Percentiles rank a stretch among this genome's conserved stretches.
Conservation (phyloP, 1,140 invertebrate genomes). For the Daktulosphaira vitifoliae region DNA sequence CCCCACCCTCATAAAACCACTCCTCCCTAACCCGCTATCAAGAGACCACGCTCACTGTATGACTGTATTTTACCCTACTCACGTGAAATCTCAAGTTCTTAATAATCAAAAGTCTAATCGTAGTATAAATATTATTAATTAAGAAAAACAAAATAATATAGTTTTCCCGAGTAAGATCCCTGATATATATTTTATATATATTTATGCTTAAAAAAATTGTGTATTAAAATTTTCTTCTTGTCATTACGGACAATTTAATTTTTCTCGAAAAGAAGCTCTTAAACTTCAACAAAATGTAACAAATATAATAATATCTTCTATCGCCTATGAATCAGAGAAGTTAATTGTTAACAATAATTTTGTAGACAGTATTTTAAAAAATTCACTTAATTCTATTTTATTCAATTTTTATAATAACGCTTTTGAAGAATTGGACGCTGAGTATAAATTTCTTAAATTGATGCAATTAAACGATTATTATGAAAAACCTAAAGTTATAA, state of each 20-base stretch:
- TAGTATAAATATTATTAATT: background rate
- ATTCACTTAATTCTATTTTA: conserved; percentile 2
- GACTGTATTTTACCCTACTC: too few species aligned
- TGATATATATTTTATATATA: background rate
- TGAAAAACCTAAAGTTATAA: too few species aligned
- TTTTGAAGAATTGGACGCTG: background rate
- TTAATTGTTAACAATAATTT: background rate
- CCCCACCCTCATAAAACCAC: too few species aligned
- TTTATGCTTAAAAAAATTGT: background rate
- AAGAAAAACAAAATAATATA: background rate
- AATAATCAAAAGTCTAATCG: background rate
- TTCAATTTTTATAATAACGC: background rate
- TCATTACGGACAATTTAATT: background rate
- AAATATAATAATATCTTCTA: background rate
- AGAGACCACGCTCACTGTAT: too few species aligned
- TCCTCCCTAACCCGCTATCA: too few species aligned
- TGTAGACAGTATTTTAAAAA: background rate
- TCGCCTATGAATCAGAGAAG: background rate
- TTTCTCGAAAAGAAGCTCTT: background rate
- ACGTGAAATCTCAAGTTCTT: background rate
- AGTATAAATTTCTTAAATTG: background rate
- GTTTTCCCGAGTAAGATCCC: background rate
- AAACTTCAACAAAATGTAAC: background rate
- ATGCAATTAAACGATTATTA: too few species aligned
- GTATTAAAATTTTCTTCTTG: too few species aligned